Evolutionary conservation across 30 jellyfish, hydroid and myxozoan genomes (phyloP).

Genomic region (Aurelia coerulea): DNA sequence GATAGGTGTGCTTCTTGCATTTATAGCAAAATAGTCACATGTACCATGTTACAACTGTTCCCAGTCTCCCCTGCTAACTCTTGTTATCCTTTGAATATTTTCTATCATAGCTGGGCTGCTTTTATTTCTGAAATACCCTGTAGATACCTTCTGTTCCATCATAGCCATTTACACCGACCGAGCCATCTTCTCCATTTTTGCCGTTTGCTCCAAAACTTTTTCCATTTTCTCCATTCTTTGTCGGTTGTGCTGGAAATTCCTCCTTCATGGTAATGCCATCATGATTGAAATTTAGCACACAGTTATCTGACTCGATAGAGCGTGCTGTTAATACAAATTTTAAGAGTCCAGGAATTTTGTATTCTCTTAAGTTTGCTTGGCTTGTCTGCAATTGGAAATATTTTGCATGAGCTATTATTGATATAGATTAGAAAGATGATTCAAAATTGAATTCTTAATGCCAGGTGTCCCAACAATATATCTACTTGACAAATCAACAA

Average conservation of each 20-base stretch:
- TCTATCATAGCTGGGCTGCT: too few relatives aligned
- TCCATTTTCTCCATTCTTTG: not conserved
- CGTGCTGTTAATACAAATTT: not conserved
- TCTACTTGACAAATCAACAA: too few relatives aligned
- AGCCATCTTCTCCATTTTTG: slow-evolving; percentile 11
- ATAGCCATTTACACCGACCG: slow-evolving; percentile 6
- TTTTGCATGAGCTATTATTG: too few relatives aligned
- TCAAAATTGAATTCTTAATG: too few relatives aligned
- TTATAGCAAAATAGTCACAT: too few relatives aligned
- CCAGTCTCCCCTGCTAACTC: too few relatives aligned
- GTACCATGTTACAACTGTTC: too few relatives aligned
- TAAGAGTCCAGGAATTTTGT: not conserved
- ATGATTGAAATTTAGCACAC: not conserved
- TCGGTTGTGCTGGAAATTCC: not conserved
- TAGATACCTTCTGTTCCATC: slow-evolving; percentile 24
- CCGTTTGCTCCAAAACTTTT: not conserved
- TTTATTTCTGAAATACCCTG: too few relatives aligned
- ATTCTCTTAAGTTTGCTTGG: not conserved
- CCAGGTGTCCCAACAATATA: too few relatives aligned
- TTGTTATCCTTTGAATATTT: too few relatives aligned
- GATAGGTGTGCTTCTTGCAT: too few relatives aligned
- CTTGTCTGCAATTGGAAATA: not conserved
- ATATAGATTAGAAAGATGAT: too few relatives aligned
- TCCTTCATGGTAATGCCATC: not conserved
- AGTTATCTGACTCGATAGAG: not conserved